Evolutionary conservation across 2,113 vertebrate species (phyloP).

Genomic region (Cariama cristata): DNA sequence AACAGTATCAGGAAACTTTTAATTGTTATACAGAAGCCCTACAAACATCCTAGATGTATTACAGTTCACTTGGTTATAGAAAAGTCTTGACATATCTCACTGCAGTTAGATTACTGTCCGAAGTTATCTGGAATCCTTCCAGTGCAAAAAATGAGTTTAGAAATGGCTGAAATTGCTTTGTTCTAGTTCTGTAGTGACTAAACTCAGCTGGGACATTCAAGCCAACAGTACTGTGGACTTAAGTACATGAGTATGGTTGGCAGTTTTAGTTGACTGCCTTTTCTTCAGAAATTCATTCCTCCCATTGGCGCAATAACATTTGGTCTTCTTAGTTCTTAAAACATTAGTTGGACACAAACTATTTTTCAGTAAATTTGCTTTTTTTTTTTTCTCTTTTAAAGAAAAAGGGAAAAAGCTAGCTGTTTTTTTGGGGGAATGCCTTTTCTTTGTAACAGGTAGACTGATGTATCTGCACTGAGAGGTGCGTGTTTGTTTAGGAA

Average conservation of each 20-base stretch:
- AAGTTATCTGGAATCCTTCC: not conserved
- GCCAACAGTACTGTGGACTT: not conserved
- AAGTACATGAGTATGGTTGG: not conserved
- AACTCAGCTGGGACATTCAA: not conserved
- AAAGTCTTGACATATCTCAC: not conserved
- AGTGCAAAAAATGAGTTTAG: not conserved
- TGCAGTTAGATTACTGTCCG: not conserved
- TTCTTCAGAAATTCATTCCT: not conserved
- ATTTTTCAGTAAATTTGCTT: not conserved
- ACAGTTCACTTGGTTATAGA: not conserved
- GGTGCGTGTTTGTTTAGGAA: not conserved
- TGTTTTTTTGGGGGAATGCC: not conserved
- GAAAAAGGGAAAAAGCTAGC: not conserved
- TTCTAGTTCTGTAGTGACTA: not conserved
- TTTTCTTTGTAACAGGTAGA: not conserved
- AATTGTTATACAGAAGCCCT: conserved; percentile 12
- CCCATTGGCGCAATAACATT: not conserved
- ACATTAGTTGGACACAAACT: not conserved
- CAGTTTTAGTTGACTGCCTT: not conserved
- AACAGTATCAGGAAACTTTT: not conserved
- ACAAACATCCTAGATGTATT: not conserved
- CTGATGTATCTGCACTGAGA: not conserved
- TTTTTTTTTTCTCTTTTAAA: not conserved
- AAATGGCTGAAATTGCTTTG: conserved; percentile 19
- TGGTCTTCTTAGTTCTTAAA: not conserved